phyloP scores from a whole-genome alignment of 2,888 invertebrate species.

The Megastigmus dorsalis region DNA sequence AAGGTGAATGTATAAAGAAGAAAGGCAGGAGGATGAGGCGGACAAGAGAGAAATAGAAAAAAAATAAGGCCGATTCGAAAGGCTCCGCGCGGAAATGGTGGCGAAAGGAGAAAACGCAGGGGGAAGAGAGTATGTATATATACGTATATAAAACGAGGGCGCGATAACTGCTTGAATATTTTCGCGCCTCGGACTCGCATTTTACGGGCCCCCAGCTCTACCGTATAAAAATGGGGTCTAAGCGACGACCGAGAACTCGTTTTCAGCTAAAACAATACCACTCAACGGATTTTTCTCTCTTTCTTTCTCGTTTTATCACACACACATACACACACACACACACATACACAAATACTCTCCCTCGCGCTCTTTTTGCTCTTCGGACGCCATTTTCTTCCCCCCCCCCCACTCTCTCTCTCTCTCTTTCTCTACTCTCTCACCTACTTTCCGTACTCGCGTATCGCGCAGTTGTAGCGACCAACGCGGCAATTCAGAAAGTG shows the following conservation, averaged over 20 bases:
- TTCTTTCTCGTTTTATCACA: no score
- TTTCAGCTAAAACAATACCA: slow-evolving; percentile 55
- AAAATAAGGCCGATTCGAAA: no score
- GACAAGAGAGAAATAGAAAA: not conserved
- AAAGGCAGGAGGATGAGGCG: not conserved
- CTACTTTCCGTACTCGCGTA: no score
- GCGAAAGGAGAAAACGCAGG: no score
- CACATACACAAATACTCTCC: no score
- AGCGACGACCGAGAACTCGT: slow-evolving; percentile 55
- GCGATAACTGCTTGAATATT: slow-evolving; percentile 41
- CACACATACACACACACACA: no score
- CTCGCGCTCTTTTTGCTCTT: no score
- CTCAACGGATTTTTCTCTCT: slow-evolving; percentile 31
- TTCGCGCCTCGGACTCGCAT: slow-evolving; percentile 29
- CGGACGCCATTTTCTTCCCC: no score
- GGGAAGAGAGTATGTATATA: no score
- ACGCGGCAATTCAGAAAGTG: slow-evolving; percentile 22
- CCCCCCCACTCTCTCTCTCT: no score
- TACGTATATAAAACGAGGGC: slow-evolving; percentile 11
- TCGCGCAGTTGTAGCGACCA: no score
- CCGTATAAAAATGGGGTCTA: slow-evolving; percentile 49
- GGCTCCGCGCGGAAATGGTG: not conserved
- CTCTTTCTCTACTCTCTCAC: no score
- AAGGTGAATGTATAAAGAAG: not conserved
- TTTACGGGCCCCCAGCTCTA: slow-evolving; percentile 28